Conservation (phyloP, 2,888 invertebrate species). For the Eulithis testata region DNA sequence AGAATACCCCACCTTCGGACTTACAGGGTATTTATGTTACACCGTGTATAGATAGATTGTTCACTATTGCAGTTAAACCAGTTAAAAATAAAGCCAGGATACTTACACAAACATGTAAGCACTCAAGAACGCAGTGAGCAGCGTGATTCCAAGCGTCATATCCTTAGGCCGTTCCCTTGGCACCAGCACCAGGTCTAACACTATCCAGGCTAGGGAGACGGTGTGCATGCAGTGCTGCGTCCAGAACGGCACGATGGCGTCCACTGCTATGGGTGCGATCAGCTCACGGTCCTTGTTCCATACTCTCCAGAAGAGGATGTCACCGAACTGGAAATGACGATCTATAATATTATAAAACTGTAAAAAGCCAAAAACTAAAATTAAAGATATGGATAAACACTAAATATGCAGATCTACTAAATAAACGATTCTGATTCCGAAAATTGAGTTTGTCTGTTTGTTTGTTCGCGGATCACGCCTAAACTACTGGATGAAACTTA, state of each 20-base stretch:
- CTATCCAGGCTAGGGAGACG: slow-evolving; percentile 58
- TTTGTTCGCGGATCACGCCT: no score
- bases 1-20: no score
- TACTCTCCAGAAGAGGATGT: slow-evolving; percentile 72
- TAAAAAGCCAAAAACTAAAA: no score
- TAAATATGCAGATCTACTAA: no score
- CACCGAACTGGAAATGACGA: slow-evolving; percentile 66
- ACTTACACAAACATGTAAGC: slow-evolving; percentile 64
- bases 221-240: slow-evolving; percentile 74
- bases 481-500: no score
- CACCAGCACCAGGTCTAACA: slow-evolving; percentile 64
- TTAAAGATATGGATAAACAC: no score
- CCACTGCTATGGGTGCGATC: slow-evolving; percentile 59
- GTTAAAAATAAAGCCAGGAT: slow-evolving; percentile 1
- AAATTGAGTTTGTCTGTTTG: no score
- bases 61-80: no score
- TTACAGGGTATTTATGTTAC: no score
- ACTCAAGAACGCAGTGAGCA: slow-evolving; percentile 53
- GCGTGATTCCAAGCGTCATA: slow-evolving; percentile 46
- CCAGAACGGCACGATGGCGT: slow-evolving; percentile 65
- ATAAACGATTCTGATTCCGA: no score
- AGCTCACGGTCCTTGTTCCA: slow-evolving; percentile 65
- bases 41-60: no score
- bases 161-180: slow-evolving; percentile 61
- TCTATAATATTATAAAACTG: no score